Evolutionary conservation across 2,888 invertebrate species (phyloP).

Genomic region (Melinaea marsaeus): DNA sequence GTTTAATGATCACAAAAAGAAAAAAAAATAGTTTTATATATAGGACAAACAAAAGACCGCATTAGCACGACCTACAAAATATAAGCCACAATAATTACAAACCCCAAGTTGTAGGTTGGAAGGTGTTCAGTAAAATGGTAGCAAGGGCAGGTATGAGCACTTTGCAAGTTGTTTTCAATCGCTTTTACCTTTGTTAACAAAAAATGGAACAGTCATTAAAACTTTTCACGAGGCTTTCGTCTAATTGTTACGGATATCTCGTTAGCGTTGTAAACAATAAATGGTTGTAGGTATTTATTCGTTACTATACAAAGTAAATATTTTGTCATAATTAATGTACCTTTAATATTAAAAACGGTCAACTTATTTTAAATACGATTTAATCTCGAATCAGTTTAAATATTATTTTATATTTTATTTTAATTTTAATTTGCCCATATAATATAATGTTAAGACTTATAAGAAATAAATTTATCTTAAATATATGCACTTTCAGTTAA

Average conservation of each 20-base stretch:
- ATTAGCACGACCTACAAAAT: slow-evolving; percentile 22
- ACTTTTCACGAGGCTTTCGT: slow-evolving; percentile 60
- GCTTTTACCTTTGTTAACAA: slow-evolving; percentile 41
- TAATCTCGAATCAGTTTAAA: too few species aligned
- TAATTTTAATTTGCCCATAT: too few species aligned
- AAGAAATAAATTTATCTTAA: not conserved
- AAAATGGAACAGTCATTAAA: slow-evolving; percentile 66
- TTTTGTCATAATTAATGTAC: not conserved
- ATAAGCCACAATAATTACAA: slow-evolving; percentile 27
- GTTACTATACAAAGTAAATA: not conserved
- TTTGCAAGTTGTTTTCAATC: slow-evolving; percentile 51
- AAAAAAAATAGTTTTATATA: not conserved
- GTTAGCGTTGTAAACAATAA: slow-evolving; percentile 50
- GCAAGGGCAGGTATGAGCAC: slow-evolving; percentile 36
- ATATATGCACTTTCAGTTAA: not conserved
- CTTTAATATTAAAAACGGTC: not conserved
- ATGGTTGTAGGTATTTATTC: slow-evolving; percentile 24
- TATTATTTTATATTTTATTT: too few species aligned
- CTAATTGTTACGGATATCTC: slow-evolving; percentile 65
- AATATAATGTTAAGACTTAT: not conserved
- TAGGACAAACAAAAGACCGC: slow-evolving; percentile 10
- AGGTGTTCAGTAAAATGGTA: slow-evolving; percentile 28
- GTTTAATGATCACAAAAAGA: not conserved
- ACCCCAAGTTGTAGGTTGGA: slow-evolving; percentile 18
- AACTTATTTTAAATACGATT: too few species aligned